phyloP scores from a whole-genome alignment of 53 echinoderm and acorn worm genomes.

The Apostichopus leukothele region DNA sequence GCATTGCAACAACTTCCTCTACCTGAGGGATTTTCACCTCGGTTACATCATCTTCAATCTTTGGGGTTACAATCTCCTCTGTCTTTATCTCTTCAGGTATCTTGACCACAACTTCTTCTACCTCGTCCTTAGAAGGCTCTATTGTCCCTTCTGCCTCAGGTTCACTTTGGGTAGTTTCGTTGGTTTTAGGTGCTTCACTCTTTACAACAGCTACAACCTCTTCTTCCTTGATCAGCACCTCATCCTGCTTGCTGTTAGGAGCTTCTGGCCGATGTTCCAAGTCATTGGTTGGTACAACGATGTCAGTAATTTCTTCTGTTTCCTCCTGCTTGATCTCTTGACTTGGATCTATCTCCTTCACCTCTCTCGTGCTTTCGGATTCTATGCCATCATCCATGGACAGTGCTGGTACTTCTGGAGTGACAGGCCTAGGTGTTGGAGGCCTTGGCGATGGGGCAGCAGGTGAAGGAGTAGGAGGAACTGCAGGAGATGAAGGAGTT shows the following conservation, averaged over 20 bases:
- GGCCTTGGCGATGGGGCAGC: constrained; percentile 6
- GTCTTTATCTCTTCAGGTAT: neutral
- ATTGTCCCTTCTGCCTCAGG: neutral
- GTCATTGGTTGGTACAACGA: neutral
- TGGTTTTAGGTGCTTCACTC: neutral
- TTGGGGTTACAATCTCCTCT: neutral
- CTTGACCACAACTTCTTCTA: neutral
- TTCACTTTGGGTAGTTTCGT: neutral
- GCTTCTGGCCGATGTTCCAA: neutral
- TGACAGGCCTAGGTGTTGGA: neutral
- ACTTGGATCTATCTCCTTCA: neutral
- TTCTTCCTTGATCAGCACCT: constrained; percentile 38
- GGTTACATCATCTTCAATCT: neutral
- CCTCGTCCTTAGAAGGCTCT: neutral
- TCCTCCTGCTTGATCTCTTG: constrained; percentile 26
- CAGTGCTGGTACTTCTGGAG: neutral
- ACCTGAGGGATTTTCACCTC: neutral
- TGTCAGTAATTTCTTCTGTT: neutral
- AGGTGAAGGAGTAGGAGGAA: constrained; percentile 33
- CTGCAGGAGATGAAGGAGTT: neutral
- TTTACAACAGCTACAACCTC: neutral
- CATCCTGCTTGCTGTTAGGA: neutral
- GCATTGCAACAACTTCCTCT: neutral
- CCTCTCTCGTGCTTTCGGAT: neutral
- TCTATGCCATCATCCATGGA: neutral